Evolutionary conservation across 2,113 vertebrate genomes (phyloP), one percentile per base, ranked within the genome.

Genomic region (Microcebus griseorufus): DNA sequence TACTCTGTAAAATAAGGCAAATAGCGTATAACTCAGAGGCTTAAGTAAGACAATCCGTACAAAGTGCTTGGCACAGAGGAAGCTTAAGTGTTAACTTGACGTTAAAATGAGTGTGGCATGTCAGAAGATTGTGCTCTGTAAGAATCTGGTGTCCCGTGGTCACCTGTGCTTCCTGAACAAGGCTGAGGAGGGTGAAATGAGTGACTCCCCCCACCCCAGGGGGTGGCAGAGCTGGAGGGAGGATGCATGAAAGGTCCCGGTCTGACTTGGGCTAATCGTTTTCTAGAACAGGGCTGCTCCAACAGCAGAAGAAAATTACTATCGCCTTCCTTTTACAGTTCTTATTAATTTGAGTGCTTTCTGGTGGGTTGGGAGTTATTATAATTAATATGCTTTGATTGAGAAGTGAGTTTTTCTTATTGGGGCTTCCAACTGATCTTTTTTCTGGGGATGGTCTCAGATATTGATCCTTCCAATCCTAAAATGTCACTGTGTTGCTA

Each of bases 391-490:
- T 11, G 48, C 12, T 96, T 90, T 86, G 89, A 96, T 11, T 88
- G 88, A 75, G 94, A 92, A 97, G 97, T 97, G 88, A 78, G 10
- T 29, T 96, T 42, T 88, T 95, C 53, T 42, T 93, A 42, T 11
- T 55, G 69, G 65, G 60, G 62, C 55, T 89, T 92, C 12, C 45
- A 76, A 72, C 72, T 90, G 32, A 76, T 53, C 23, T 53, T 90
- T 76, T 67, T 55, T n/a, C 70, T 92, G 37, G 1, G 42, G 20
- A 53, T 65, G 53, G 39, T 72, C 5, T 76, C 32, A 75, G 22
- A 42, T 22, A 45, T 39, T 78, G 8, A 6, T 67, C 4, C 55
- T 90, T 78, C 6, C 23, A 73, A 39, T 75, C 39, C 67, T 88
- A 89, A 91, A 10, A 65, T 23, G 39, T 45, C 64, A n/a, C 25